Conservation (phyloP, 2,888 invertebrate genomes). For the Parochlus steinenii region DNA sequence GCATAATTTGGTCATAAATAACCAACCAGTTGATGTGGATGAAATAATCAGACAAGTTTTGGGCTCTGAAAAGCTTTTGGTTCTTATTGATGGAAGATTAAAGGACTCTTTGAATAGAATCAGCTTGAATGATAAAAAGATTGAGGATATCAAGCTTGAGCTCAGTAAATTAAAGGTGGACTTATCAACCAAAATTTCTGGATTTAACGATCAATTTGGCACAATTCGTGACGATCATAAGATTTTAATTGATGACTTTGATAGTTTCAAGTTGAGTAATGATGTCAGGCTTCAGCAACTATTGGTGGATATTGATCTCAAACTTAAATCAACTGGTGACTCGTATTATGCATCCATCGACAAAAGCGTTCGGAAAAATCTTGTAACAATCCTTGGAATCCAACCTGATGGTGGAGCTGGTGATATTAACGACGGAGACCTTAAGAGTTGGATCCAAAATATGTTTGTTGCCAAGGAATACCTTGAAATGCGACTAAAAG, state of each 20-base stretch:
- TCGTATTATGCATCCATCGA: slow-evolving; percentile 36
- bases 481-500: slow-evolving; percentile 36
- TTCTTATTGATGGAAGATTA: background rate
- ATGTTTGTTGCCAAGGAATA: slow-evolving; percentile 46
- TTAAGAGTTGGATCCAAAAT: slow-evolving; percentile 41
- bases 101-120: background rate
- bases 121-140: background rate
- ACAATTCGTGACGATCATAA: background rate
- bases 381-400: slow-evolving; percentile 36
- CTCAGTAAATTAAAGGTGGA: background rate
- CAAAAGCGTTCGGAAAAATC: slow-evolving; percentile 35
- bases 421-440: slow-evolving; percentile 31
- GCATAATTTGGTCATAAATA: background rate
- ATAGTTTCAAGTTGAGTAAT: slow-evolving; percentile 21
- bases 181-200: background rate
- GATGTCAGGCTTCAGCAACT: slow-evolving; percentile 21
- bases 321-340: slow-evolving; percentile 16
- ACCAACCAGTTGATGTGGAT: slow-evolving; percentile 4
- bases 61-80: background rate
- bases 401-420: slow-evolving; percentile 26
- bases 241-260: slow-evolving; percentile 20
- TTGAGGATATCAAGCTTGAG: background rate
- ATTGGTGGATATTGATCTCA: slow-evolving; percentile 23
- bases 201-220: background rate
- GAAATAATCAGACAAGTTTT: background rate